Base-by-base conservation (phyloP, 2,113 vertebrate species). In the Eulacestoma nigropectus region DNA sequence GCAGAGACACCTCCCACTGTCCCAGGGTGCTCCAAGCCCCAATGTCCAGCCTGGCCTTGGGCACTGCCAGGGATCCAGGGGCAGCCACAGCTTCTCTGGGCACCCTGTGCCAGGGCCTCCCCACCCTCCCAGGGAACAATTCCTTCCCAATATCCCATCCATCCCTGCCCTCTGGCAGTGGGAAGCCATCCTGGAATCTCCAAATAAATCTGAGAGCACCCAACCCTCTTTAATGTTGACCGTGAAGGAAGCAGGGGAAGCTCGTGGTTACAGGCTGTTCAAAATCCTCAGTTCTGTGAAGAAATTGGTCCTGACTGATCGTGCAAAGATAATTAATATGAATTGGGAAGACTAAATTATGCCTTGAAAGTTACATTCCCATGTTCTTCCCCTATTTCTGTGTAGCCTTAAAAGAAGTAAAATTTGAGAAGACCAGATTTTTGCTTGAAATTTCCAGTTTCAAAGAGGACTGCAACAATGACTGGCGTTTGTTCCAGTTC, bases 61-160 rank as follows among this genome's bases (percentile, higher is more conserved):
- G 1, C 83, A 67, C 16, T 76, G 6, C 50, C 62, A 42, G 62
- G 83, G 62, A 50, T 57, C 16, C 70, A 74, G 70, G 70, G 60
- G 50, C 83, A 85, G 60, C 60, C 82, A 1, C 70, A 57, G 70
- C 70, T 65, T 5, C 50, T 84, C 49, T 64, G 69, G 68, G 68
- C 9, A 84, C 7, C 59, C 67, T 26, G 7, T 25, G 7, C 82
- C 69, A 64, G n/a, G 26, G 6, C 68, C 47, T 63, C 0, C 21
- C 68, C 81, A 37, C 33, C 47, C 81, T 84, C 1, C 0, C 68
- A 63, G 49, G 37, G 39, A 39, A 29, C 18, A 47, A 41, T 65
- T 74, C 19, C 69, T 16, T 0, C 19, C 42, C 60, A n/a, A 16
- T 0, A 4, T 41, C 70, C 60, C 50, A 20, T 0, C 60, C 13